Conservation (phyloP, 2,888 invertebrate species). For the Caenorhabditis sp. region DNA sequence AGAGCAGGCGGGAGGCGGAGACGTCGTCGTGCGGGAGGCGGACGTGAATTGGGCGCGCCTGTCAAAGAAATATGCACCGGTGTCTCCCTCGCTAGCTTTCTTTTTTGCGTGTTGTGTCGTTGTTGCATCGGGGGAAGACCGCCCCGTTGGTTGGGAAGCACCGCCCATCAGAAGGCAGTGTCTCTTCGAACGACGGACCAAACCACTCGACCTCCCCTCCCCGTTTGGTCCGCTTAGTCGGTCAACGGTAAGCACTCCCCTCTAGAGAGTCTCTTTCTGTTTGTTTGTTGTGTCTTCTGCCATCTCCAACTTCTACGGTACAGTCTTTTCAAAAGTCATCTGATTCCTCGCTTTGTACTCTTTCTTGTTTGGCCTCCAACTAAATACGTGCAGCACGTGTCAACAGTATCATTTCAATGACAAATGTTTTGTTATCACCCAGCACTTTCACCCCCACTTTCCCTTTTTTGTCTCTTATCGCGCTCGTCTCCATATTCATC, state of each 20-base stretch:
- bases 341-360: not conserved
- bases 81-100: constrained; percentile 21
- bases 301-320: not conserved
- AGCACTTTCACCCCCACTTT: constrained; percentile 35
- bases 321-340: not conserved
- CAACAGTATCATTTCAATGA: constrained; percentile 22
- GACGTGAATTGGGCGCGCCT: constrained; percentile 52
- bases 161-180: not conserved
- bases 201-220: not conserved
- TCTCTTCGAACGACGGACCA: not conserved
- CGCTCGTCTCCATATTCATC: constrained; percentile 1
- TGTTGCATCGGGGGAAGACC: constrained; percentile 1
- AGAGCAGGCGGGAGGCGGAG: not conserved
- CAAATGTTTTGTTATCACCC: constrained; percentile 24
- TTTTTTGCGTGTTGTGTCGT: constrained; percentile 42
- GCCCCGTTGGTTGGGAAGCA: not conserved
- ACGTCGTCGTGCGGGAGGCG: constrained; percentile 9
- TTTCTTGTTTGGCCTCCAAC: not conserved
- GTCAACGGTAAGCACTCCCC: not conserved
- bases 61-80: constrained; percentile 54
- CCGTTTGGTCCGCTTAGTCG: not conserved
- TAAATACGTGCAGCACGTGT: constrained; percentile 21
- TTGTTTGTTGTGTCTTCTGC: not conserved
- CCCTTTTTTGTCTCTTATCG: constrained; percentile 21
- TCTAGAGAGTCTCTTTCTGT: no score